Base-by-base conservation (phyloP, 1,140 invertebrate species). In the Spodoptera litura region DNA sequence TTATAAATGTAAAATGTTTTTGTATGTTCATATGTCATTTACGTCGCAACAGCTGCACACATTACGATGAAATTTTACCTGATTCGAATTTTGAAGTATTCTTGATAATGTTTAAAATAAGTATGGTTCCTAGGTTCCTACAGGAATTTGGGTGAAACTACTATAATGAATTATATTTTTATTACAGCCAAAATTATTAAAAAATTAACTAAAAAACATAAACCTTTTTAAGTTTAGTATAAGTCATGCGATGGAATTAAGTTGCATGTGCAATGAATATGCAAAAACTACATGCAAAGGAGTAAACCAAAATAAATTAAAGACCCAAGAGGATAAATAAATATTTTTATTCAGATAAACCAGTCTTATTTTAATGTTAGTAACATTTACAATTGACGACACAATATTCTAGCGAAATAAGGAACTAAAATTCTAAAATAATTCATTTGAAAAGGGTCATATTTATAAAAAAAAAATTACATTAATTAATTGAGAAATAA, bases 261-360 rank as follows among this genome's bases (percentile, higher is more conserved):
- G 11, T 52, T 52, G 51, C 8, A 77, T 78, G 68, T 56, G 6
- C 80, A 83, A 77, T 78, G 68, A 52, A 2, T 79, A 83, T 84
- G 87, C 83, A 81, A 25, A 78, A 80, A 70, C 15, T 31, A 74
- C 76, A 83, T 87, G 81, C 82, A 83, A 9, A 82, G 79, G 66
- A 83, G 53, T 78, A 77, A 61, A 56, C 56, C 80, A 86, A 82
- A 79, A 84, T 81, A 88, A 91, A 92, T 85, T 85, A 89, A 91
- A 91, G 82, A 90, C 85, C 73, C 73, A 83, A 56, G 83, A 85
- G 73, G 80, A 81, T 86, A 85, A 88, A 91, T 87, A 88, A 77
- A 91, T 89, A 89, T 78, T 87, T 91, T 91, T 91, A 91, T 90
- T 78, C 64, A 81, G 79, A 85, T 88, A 85, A 79, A 81, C 76